Base-by-base conservation (phyloP, 1,140 invertebrate genomes). In the Pissodes strobi region DNA sequence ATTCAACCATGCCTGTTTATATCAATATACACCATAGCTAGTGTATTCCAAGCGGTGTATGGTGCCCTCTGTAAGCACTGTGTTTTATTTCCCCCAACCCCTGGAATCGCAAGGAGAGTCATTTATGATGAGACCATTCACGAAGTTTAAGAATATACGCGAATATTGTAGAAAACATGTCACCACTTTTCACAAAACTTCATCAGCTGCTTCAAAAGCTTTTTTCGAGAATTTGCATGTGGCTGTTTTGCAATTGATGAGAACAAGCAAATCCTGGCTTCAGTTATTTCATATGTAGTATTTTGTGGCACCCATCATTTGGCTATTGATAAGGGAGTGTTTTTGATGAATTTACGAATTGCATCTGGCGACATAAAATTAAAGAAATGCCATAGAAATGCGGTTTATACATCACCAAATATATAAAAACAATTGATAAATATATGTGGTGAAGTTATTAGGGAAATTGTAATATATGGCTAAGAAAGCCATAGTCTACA, bases 261-360 rank as follows among this genome's bases (percentile, higher is more conserved):
- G 23, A 55, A 55, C 21, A 55, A 6, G 19, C 30, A 55, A 22
- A 55, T 55, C 9, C 58, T 69, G 38, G 57, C 55, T 66, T 71
- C 56, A 57, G 68, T 68, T 63, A 64, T 69, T 68, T 72, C 66
- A 53, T 67, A 48, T 51, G 69, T 72, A 15, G 51, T 72, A 61
- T 71, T 72, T 69, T 25, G 56, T 52, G 64, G 70, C 22, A 66
- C 49, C 17, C 72, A 74, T 66, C 67, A 72, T 69, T 49, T 74
- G 39, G 63, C 69, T 21, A 41, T 74, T 66, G 46, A 70, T 57
- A 46, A 62, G 39, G 64, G 65, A 17, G 63, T 72, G 57, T 72
- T 72, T 56, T 38, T 74, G 37, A 56, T 70, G 64, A 68, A 55
- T 23, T 61, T 61, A 21, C 43, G 43, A 66, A 66, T 66, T 23